A percentile compares a stretch with the other conserved stretches of the same genome.
Conservation (phyloP, 1,140 invertebrate genomes). For the Prorops nasuta region DNA sequence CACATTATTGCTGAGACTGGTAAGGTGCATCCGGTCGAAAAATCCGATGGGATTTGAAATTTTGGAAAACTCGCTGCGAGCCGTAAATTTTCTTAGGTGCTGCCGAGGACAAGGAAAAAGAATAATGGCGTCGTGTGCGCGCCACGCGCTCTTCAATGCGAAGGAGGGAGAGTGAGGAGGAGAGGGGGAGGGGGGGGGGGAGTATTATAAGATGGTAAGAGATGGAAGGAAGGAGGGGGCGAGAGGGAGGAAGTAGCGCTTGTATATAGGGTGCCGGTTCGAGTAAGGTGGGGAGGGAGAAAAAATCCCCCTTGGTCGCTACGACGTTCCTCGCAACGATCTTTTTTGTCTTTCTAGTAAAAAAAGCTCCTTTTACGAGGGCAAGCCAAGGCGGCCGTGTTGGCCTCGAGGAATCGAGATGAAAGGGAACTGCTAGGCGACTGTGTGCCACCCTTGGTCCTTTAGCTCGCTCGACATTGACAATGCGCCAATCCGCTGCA, state of each 20-base stretch:
- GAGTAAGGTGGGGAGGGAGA: neutral
- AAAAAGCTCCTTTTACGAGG: slow-evolving; percentile 21
- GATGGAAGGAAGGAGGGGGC: too few species aligned
- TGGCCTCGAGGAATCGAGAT: slow-evolving; percentile 2
- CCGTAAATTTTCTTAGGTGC: neutral
- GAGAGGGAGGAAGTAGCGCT: too few species aligned
- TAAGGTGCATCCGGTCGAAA: too few species aligned
- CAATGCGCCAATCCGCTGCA: slow-evolving; percentile 17
- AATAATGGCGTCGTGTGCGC: slow-evolving; percentile 28
- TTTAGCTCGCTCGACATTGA: slow-evolving; percentile 1
- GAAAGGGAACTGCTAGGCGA: slow-evolving; percentile 4
- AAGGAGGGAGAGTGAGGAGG: neutral
- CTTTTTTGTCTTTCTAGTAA: slow-evolving; percentile 24
- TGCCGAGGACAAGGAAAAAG: neutral
- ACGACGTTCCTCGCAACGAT: slow-evolving; percentile 9
- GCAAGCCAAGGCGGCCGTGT: slow-evolving; percentile 3
- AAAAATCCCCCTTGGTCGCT: slow-evolving; percentile 8
- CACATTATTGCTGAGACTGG: too few species aligned
- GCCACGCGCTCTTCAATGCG: slow-evolving; percentile 24
- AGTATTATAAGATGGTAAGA: too few species aligned
- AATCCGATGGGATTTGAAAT: neutral
- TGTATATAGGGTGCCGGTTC: too few species aligned
- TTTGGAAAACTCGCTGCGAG: neutral
- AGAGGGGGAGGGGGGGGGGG: neutral
- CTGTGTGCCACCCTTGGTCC: slow-evolving; percentile 1